phyloP scores from a whole-genome alignment of 2,113 vertebrate species.

The Chitala chitala region DNA sequence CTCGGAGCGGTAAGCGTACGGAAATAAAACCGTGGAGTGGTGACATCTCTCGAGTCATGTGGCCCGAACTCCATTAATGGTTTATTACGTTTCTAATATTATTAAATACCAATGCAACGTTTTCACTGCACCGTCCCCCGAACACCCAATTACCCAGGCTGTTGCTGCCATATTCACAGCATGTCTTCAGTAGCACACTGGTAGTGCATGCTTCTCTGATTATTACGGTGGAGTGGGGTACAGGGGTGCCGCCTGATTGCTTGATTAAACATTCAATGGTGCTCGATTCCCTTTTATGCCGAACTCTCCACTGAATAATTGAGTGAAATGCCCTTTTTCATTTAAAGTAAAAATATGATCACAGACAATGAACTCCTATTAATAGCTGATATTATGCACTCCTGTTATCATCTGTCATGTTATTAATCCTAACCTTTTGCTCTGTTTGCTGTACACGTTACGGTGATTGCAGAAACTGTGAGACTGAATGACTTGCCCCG shows the following conservation, averaged over 20 bases:
- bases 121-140: background rate
- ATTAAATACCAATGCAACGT: conserved; percentile 9
- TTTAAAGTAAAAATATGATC: background rate
- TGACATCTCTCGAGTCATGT: background rate
- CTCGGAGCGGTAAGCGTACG: background rate
- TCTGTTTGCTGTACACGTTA: background rate
- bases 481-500: background rate
- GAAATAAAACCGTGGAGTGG: background rate
- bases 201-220: background rate
- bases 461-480: background rate
- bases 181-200: background rate
- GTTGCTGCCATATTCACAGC: conserved; percentile 7
- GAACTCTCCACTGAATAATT: background rate
- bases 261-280: conserved; percentile 25
- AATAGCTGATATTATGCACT: background rate
- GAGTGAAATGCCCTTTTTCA: background rate
- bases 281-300: background rate
- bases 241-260: background rate
- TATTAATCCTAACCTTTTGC: background rate
- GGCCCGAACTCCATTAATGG: background rate
- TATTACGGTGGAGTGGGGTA: conserved; percentile 8
- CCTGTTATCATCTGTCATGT: background rate
- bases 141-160: conserved; percentile 11
- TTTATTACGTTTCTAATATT: conserved; percentile 16
- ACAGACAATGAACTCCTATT: background rate